Evolutionary conservation across 2,113 vertebrate species (phyloP).

Genomic region (Rallus limicola): DNA sequence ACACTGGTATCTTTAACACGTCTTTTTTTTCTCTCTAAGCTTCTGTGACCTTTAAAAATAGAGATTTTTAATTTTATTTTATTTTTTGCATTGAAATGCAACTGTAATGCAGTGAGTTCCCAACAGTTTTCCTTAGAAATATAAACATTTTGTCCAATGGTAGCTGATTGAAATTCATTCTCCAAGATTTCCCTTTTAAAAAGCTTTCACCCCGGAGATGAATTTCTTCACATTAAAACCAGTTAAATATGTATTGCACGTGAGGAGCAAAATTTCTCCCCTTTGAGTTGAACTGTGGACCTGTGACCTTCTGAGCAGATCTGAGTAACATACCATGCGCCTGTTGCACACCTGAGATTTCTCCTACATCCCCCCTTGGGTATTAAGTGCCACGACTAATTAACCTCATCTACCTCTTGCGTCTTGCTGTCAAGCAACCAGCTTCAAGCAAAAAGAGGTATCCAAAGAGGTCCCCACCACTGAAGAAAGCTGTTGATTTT

Average conservation of each 20-base stretch:
- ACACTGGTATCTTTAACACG: background rate
- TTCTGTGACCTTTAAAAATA: background rate
- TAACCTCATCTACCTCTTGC: background rate
- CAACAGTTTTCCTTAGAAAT: background rate
- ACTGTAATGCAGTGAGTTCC: background rate
- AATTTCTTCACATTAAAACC: slow-evolving; percentile 67
- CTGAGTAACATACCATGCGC: background rate
- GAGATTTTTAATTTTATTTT: background rate
- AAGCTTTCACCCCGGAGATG: background rate
- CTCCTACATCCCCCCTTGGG: background rate
- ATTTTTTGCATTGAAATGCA: background rate
- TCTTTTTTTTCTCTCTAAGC: background rate
- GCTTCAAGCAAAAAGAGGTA: background rate
- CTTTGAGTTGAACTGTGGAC: slow-evolving; percentile 27
- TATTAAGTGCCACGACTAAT: background rate
- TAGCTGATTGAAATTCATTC: slow-evolving; percentile 32
- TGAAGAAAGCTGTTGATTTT: background rate
- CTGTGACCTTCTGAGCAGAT: background rate
- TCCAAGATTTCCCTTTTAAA: background rate
- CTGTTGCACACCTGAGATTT: background rate
- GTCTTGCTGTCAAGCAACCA: background rate
- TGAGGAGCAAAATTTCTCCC: background rate
- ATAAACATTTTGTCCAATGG: slow-evolving; percentile 1
- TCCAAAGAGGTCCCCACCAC: background rate
- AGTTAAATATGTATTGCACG: slow-evolving; percentile 61